Percentiles rank a stretch among this genome's conserved stretches.
Evolutionary conservation across 2,797 vertebrate genomes (phyloP).

Genomic region (Manis javanica): DNA sequence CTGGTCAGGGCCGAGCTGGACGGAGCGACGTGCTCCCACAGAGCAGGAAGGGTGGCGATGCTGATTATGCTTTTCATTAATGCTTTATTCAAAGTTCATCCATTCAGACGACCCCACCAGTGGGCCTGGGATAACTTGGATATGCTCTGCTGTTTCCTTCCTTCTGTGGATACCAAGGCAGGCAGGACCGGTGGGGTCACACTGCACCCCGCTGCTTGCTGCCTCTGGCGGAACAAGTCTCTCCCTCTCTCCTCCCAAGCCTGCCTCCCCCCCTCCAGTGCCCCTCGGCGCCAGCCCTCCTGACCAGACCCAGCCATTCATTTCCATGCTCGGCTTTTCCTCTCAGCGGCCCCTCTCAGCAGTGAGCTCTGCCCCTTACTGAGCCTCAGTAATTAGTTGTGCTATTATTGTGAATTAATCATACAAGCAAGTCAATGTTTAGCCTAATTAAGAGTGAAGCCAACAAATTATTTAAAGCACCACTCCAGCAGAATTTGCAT

Average conservation of each 20-base stretch:
- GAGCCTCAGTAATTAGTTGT: conserved; percentile 65
- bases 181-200: not conserved
- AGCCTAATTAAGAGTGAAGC: conserved; percentile 79
- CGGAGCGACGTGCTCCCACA: not conserved
- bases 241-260: not conserved
- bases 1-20: not conserved
- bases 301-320: not conserved
- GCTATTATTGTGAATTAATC: conserved; percentile 78
- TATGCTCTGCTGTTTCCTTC: not conserved
- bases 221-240: not conserved
- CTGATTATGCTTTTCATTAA: not conserved
- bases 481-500: conserved; percentile 71
- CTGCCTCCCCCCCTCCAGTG: not conserved
- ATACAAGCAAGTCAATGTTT: conserved; percentile 74
- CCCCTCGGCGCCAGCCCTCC: not conserved
- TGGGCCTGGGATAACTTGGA: not conserved
- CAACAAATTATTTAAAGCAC: conserved; percentile 79
- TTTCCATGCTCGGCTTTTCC: not conserved
- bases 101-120: not conserved
- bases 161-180: not conserved
- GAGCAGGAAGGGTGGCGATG: not conserved
- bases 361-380: not conserved
- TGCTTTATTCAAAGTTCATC: conserved; percentile 34
- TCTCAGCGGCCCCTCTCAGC: not conserved
- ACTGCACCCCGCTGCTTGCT: not conserved